Percentiles rank a stretch among this genome's conserved stretches.
Evolutionary conservation across 2,797 vertebrate species (phyloP).

Genomic region (Acipenser transmontanus): DNA sequence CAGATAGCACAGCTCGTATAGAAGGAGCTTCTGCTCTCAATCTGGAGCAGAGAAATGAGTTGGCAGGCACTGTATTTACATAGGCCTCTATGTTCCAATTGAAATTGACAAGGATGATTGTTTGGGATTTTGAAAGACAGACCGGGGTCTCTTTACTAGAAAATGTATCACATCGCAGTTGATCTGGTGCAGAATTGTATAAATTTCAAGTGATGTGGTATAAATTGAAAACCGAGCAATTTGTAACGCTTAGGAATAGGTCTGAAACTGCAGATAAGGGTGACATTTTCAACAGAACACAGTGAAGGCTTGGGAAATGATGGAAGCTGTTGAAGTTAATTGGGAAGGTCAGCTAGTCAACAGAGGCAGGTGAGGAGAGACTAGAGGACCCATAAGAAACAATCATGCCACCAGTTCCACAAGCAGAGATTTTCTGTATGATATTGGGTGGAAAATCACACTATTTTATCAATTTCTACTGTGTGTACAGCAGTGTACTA

Average conservation of each 20-base stretch:
- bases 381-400: too few species aligned
- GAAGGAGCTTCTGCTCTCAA: constrained; percentile 14
- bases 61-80: constrained; percentile 32
- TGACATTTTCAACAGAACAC: constrained; percentile 31
- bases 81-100: constrained; percentile 27
- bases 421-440: too few species aligned
- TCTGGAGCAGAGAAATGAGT: constrained; percentile 29
- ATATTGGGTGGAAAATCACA: too few species aligned
- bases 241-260: constrained; percentile 47
- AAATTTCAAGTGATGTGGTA: constrained; percentile 27
- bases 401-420: too few species aligned
- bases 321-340: constrained; percentile 45
- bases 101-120: constrained; percentile 54
- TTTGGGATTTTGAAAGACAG: constrained; percentile 32
- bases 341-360: constrained; percentile 30
- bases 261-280: constrained; percentile 42
- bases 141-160: constrained; percentile 36
- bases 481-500: too few species aligned
- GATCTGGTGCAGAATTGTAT: constrained; percentile 43
- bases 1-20: constrained; percentile 1
- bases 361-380: not conserved
- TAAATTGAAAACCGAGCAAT: constrained; percentile 61
- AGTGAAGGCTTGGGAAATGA: constrained; percentile 31
- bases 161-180: constrained; percentile 38
- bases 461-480: too few species aligned